Percentiles rank a stretch among this genome's conserved stretches.
Conservation (phyloP, 2,797 vertebrate species). For the Tiaroga cobitis region DNA sequence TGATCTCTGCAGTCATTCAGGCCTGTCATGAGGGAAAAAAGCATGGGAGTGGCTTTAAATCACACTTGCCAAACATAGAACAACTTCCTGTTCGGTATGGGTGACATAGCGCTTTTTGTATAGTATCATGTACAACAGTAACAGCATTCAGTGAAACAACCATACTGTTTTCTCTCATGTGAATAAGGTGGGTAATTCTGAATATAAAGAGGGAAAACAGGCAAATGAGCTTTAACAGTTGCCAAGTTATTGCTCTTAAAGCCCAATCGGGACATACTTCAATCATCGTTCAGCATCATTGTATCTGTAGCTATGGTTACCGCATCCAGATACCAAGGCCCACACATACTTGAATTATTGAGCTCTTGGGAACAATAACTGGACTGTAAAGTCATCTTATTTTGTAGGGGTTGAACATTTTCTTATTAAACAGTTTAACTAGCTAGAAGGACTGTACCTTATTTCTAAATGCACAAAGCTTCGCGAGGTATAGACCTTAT, state of each 20-base stretch:
- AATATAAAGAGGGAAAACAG: not conserved
- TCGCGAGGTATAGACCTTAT: not conserved
- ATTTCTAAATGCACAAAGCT: not conserved
- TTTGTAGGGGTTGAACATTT: not conserved
- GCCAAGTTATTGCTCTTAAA: slow-evolving; percentile 30
- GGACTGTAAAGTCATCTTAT: not conserved
- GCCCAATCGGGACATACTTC: not conserved
- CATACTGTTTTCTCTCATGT: not conserved
- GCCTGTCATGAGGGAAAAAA: slow-evolving; percentile 7
- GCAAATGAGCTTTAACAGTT: slow-evolving; percentile 24
- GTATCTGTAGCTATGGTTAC: slow-evolving; percentile 53
- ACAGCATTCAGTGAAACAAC: not conserved
- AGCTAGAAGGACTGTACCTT: not conserved
- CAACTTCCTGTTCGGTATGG: not conserved
- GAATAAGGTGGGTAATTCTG: not conserved
- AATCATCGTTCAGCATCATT: slow-evolving; percentile 17
- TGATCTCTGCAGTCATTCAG: slow-evolving; percentile 47
- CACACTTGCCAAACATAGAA: slow-evolving; percentile 2
- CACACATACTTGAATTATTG: slow-evolving; percentile 13
- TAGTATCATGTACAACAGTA: not conserved
- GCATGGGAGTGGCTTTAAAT: slow-evolving; percentile 33
- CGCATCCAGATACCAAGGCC: slow-evolving; percentile 12
- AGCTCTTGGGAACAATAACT: not conserved
- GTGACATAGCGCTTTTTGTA: not conserved
- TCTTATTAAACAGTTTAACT: not conserved